Percentiles rank a stretch among this genome's conserved stretches.
phyloP scores from a whole-genome alignment of 2,888 invertebrate species.

The Acanthosepion esculentum region DNA sequence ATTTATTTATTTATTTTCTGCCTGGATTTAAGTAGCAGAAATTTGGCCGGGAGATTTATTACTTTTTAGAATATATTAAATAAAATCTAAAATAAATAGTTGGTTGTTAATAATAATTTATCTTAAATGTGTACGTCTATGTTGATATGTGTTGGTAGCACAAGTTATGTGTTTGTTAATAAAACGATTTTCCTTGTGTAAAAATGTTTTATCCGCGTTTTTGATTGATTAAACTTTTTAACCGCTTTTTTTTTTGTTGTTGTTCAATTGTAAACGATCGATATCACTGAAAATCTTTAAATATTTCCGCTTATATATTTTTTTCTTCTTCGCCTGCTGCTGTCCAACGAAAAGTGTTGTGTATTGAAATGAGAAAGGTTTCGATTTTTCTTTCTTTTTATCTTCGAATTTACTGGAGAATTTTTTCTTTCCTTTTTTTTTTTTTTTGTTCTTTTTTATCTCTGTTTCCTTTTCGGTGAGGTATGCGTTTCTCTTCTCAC shows the following conservation, averaged over 20 bases:
- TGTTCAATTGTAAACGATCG: not conserved
- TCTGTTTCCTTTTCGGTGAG: not conserved
- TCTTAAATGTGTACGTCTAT: too few species aligned
- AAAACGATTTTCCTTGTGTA: not conserved
- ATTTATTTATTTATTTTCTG: too few species aligned
- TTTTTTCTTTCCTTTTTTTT: not conserved
- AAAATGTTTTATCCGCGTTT: not conserved
- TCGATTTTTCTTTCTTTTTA: too few species aligned
- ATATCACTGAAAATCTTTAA: not conserved
- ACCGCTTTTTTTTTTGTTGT: not conserved
- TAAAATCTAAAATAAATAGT: too few species aligned
- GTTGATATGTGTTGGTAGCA: not conserved
- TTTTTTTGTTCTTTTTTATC: not conserved
- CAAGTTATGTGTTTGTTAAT: not conserved
- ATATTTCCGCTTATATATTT: not conserved
- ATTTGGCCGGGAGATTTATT: too few species aligned
- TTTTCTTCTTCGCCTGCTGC: not conserved
- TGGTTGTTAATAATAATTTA: not conserved
- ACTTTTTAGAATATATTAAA: too few species aligned
- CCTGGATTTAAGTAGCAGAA: too few species aligned
- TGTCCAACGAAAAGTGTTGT: too few species aligned
- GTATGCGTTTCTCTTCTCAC: not conserved
- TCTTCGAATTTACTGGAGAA: too few species aligned
- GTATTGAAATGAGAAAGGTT: too few species aligned
- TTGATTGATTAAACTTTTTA: not conserved